Evolutionary conservation across 2,797 vertebrate species (phyloP).

Genomic region (Leucoraja ocellata): DNA sequence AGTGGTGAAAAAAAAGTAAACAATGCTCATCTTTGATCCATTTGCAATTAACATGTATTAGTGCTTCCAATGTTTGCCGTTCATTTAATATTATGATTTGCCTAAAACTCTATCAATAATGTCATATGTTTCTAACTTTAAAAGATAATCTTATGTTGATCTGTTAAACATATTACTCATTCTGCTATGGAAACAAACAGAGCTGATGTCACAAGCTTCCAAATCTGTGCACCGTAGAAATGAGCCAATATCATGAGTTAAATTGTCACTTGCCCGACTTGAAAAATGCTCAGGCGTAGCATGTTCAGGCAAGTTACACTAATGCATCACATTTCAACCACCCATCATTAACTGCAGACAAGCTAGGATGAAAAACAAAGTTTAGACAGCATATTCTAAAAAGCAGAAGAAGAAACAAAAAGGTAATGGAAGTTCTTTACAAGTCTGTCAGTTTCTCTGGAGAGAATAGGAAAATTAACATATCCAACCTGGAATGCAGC

Average conservation of each 20-base stretch:
- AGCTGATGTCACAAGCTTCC: background rate
- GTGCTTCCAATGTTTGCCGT: background rate
- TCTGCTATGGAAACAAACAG: background rate
- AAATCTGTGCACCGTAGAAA: background rate
- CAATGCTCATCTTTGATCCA: background rate
- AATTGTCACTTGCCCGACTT: background rate
- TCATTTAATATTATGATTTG: background rate
- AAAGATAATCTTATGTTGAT: background rate
- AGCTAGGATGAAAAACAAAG: background rate
- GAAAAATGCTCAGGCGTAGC: background rate
- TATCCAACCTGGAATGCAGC: background rate
- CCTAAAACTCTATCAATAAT: background rate
- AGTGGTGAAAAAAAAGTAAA: background rate
- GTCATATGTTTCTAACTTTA: background rate
- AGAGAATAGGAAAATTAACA: background rate
- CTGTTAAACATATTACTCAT: background rate
- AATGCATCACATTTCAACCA: background rate
- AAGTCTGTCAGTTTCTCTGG: background rate
- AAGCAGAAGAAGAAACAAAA: background rate
- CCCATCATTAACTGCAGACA: too few relatives aligned
- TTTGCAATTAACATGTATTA: background rate
- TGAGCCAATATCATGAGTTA: too few relatives aligned
- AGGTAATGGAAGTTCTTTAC: background rate
- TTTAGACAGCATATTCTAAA: background rate
- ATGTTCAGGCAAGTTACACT: background rate